These are phyloP conservation scores for Tragelaphus oryx DNA, from an alignment of 2,797 vertebrate genomes.

Conservation along the genomic window DNA sequence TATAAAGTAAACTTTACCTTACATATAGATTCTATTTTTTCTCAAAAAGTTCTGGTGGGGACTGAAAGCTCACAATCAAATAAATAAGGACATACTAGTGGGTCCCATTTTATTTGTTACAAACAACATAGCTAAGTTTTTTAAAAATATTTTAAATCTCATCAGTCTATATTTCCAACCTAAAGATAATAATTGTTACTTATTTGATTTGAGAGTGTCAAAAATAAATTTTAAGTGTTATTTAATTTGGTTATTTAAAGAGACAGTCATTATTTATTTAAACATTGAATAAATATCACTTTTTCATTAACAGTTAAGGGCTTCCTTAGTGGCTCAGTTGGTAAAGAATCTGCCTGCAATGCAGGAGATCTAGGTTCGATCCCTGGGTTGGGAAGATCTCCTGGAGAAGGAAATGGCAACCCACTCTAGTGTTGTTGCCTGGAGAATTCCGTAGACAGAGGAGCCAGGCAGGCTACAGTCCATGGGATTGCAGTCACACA, in stretches of 20 bases:
- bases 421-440: background rate
- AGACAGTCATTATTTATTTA: conserved; percentile 36
- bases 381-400: background rate
- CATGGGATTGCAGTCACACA: no score
- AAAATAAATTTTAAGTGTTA: background rate
- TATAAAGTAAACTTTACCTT: background rate
- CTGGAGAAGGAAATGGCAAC: background rate
- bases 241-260: background rate
- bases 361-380: background rate
- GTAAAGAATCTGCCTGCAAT: background rate
- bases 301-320: background rate
- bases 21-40: background rate
- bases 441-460: background rate
- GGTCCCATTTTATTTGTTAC: background rate
- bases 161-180: background rate
- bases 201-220: conserved; percentile 20
- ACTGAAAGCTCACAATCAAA: background rate
- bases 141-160: conserved; percentile 21
- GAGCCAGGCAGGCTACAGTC: background rate
- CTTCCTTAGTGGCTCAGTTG: background rate
- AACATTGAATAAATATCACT: background rate
- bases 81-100: background rate
- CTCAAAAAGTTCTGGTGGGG: background rate
- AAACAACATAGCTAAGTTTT: background rate
- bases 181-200: background rate